Evolutionary conservation across 2,888 invertebrate species (phyloP).

Genomic region (Agelastica alni): DNA sequence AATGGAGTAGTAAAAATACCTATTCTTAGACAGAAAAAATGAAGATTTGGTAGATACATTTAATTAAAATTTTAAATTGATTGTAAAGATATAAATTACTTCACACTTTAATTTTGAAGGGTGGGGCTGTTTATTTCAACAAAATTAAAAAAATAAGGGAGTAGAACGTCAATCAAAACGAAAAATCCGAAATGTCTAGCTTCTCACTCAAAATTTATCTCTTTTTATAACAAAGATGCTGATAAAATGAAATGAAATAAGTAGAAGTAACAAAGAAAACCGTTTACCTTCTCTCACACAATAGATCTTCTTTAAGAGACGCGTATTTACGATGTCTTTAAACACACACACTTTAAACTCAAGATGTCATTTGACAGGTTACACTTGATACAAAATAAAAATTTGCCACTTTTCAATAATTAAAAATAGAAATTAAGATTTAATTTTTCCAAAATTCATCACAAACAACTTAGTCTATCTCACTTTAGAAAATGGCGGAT

Average conservation of each 20-base stretch:
- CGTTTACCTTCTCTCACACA: slow-evolving; percentile 53
- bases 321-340: slow-evolving; percentile 38
- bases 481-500: slow-evolving; percentile 60
- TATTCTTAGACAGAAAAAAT: too few relatives aligned
- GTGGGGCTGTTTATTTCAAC: slow-evolving; percentile 19
- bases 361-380: background rate
- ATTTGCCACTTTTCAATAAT: slow-evolving; percentile 17
- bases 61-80: too few relatives aligned
- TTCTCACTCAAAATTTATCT: slow-evolving; percentile 55
- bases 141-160: background rate
- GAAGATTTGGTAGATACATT: too few relatives aligned
- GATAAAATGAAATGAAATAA: slow-evolving; percentile 59
- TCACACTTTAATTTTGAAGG: slow-evolving; percentile 13
- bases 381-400: slow-evolving; percentile 12
- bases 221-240: slow-evolving; percentile 59
- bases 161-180: slow-evolving; percentile 12
- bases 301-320: slow-evolving; percentile 39
- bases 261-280: slow-evolving; percentile 58
- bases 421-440: slow-evolving; percentile 30
- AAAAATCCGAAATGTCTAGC: slow-evolving; percentile 25
- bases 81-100: too few relatives aligned
- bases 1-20: too few relatives aligned
- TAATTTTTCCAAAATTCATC: slow-evolving; percentile 46
- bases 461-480: slow-evolving; percentile 57
- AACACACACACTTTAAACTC: slow-evolving; percentile 34